These are phyloP conservation scores for Lophochroa leadbeateri DNA, from an alignment of 2,113 vertebrate genomes.

Conservation along the genomic window DNA sequence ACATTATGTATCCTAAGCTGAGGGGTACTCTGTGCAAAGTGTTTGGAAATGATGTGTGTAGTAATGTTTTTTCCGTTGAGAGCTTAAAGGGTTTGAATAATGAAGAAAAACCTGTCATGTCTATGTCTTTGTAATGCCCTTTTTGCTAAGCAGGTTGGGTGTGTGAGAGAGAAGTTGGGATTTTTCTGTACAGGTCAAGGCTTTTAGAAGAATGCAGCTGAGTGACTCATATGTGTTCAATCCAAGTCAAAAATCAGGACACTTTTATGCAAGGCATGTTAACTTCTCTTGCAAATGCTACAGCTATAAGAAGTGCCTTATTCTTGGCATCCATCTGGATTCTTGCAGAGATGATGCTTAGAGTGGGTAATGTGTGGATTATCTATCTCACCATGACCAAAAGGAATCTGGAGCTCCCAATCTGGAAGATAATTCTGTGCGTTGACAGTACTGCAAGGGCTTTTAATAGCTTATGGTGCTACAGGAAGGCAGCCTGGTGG, in stretches of 20 bases:
- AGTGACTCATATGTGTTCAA: conserved; percentile 9
- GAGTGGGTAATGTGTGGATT: conserved; percentile 43
- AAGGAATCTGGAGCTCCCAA: conserved; percentile 46
- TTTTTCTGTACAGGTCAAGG: background rate
- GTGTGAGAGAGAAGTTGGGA: background rate
- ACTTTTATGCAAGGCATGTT: conserved; percentile 42
- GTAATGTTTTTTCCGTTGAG: background rate
- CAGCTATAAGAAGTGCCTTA: conserved; percentile 49
- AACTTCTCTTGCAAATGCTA: conserved; percentile 34
- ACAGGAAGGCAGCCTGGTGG: background rate
- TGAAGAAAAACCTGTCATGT: background rate
- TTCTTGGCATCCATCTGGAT: conserved; percentile 57
- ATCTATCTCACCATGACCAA: conserved; percentile 12
- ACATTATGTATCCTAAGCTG: background rate
- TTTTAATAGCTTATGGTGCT: conserved; percentile 44
- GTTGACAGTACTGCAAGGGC: background rate
- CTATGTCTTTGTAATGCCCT: background rate
- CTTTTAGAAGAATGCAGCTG: background rate
- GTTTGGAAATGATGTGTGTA: rapidly evolving
- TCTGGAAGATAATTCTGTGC: conserved; percentile 45
- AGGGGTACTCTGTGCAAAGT: rapidly evolving
- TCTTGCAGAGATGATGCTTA: conserved; percentile 11
- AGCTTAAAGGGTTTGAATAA: background rate
- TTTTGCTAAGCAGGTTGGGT: background rate
- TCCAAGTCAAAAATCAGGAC: conserved; percentile 46